These are phyloP conservation scores for Lypha dubia DNA, from an alignment of 2,888 invertebrate species.

Conservation along the genomic window DNA sequence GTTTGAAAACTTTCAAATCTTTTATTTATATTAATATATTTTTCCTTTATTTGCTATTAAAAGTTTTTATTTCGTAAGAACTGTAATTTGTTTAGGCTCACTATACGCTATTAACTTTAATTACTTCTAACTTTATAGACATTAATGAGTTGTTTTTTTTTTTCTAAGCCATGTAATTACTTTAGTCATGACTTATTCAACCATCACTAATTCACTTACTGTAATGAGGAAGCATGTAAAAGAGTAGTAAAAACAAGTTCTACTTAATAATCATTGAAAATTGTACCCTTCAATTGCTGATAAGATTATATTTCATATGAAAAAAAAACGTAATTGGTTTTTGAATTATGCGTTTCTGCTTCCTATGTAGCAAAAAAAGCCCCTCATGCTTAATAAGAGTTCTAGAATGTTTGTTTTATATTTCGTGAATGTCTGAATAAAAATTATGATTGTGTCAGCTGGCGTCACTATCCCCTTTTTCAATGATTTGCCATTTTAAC, in stretches of 20 bases:
- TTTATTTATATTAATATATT: neutral
- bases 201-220: neutral
- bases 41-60: neutral
- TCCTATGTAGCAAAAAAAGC: neutral
- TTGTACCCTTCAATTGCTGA: too few species aligned
- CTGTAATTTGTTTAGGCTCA: neutral
- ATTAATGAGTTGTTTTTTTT: neutral
- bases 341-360: neutral
- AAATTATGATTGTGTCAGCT: neutral
- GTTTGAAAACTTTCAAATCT: too few species aligned
- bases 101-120: neutral
- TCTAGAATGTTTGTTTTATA: too few species aligned
- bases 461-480: conserved; percentile 8
- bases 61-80: neutral
- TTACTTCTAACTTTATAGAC: neutral
- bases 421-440: neutral
- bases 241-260: too few species aligned
- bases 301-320: too few species aligned
- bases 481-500: conserved; percentile 40
- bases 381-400: neutral
- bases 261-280: too few species aligned
- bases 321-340: too few species aligned
- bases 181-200: neutral
- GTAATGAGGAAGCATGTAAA: neutral
- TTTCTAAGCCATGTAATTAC: neutral